A percentile compares a stretch with the other conserved stretches of the same genome.
phyloP scores from a whole-genome alignment of 2,797 vertebrate genomes.

The Sebastes diploproa region DNA sequence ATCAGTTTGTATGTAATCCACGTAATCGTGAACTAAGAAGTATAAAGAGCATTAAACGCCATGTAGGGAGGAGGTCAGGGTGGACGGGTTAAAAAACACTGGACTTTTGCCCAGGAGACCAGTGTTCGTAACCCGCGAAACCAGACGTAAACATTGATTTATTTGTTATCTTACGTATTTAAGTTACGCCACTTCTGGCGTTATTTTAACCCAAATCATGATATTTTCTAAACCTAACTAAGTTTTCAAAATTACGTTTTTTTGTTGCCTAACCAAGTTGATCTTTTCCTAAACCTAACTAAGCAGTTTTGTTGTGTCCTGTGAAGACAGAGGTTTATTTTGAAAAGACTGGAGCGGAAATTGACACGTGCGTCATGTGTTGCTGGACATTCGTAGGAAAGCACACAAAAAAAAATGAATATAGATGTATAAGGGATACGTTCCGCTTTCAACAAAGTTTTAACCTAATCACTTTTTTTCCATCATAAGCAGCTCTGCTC shows the following conservation, averaged over 20 bases:
- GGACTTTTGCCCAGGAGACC: not conserved
- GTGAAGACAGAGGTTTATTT: not conserved
- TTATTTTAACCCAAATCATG: not conserved
- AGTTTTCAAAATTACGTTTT: not conserved
- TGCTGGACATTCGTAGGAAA: not conserved
- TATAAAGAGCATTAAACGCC: not conserved
- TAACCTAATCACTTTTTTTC: constrained; percentile 14
- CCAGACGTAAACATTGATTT: not conserved
- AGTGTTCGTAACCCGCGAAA: not conserved
- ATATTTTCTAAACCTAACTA: not conserved
- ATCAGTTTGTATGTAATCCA: not conserved
- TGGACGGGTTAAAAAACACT: too few relatives aligned
- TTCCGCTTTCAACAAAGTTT: constrained; percentile 26
- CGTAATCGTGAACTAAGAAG: not conserved
- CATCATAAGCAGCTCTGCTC: not conserved
- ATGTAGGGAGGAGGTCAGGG: too few relatives aligned
- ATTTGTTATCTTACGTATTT: not conserved
- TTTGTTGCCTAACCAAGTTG: not conserved
- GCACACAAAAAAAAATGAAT: not conserved
- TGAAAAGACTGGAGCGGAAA: not conserved
- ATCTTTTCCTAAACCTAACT: not conserved
- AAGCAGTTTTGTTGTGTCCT: not conserved
- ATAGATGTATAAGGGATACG: too few relatives aligned
- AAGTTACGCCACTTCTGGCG: rapidly evolving
- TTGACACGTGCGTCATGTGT: not conserved